Evolutionary conservation across 2,113 vertebrate genomes (phyloP).

Genomic region (Archilochus colubris): DNA sequence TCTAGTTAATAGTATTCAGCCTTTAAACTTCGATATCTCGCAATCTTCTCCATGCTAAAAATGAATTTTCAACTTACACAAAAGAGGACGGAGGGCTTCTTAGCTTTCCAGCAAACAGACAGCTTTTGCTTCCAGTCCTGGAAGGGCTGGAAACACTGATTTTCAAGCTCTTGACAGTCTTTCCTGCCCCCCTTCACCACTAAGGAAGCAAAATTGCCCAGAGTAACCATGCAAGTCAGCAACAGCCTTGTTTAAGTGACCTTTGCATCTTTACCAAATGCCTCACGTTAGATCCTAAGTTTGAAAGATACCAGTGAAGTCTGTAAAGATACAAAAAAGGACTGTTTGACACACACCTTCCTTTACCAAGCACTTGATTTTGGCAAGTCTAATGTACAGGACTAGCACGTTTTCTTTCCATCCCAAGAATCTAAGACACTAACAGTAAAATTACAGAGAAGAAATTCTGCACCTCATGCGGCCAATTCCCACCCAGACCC

Average conservation of each 20-base stretch:
- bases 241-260: slow-evolving; percentile 11
- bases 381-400: neutral
- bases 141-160: neutral
- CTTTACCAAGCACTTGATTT: neutral
- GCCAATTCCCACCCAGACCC: neutral
- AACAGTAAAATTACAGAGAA: neutral
- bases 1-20: neutral
- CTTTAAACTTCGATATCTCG: neutral
- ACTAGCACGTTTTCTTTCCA: neutral
- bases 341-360: neutral
- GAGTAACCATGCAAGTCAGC: neutral
- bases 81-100: neutral
- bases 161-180: slow-evolving; percentile 8
- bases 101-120: neutral
- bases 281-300: neutral
- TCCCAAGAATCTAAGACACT: neutral
- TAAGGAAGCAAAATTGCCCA: neutral
- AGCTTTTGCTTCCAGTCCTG: neutral
- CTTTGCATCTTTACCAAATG: neutral
- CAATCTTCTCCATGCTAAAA: neutral
- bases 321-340: neutral
- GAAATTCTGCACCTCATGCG: neutral
- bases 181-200: neutral
- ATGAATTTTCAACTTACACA: neutral
- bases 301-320: neutral